Evolutionary conservation across 2,113 vertebrate species (phyloP), one percentile per base, ranked within the genome.

Genomic region (Reinhardtius hippoglossoides): DNA sequence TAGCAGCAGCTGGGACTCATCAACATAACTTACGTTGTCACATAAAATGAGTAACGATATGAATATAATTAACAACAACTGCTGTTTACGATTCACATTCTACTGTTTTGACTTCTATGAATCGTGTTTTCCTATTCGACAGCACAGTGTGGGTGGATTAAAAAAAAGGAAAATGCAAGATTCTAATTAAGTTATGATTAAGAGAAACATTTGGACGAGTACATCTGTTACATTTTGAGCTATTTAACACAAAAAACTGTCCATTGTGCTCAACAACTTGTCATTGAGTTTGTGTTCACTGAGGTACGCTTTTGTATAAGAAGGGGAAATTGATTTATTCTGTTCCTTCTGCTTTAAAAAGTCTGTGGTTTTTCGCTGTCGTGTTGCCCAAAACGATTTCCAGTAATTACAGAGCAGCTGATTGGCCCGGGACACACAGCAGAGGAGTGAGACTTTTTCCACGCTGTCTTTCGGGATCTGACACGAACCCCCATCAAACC

Each of bases 401-500:
- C 64, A 54, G 57, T 84, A 82, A 82, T 71, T 71, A 54, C 31
- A 52, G 44, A 8, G 23, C 27, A 35, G 69, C 62, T 61, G 80
- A 85, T 74, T 75, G 80, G 69, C 31, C 42, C 50, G 71, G 48
- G 74, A 81, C 52, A 23, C 56, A 42, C 40, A 3, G 10, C 62
- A 46, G 20, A 44, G 55, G 5, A 13, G 55, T 7, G 10, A 57
- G 10, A 26, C 23, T 26, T 26, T 14, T 24, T 57, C 3, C 56
- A 18, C 15, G 2, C 16, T 0, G 3, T 21, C 60, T 60, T 69
- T 21, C 10, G 70, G 65, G 70, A 58, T 20, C 63, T 18, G 64
- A 65, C n/a, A 35, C 12, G 10, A 7, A 18, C 9, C 50, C 46
- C 16, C 16, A 65, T 24, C 40, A 26, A n/a, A 42, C 27, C 12